Percentiles rank a stretch among this genome's conserved stretches.
Evolutionary conservation across 2,888 invertebrate species (phyloP).

Genomic region (Eupithecia tripunctaria): DNA sequence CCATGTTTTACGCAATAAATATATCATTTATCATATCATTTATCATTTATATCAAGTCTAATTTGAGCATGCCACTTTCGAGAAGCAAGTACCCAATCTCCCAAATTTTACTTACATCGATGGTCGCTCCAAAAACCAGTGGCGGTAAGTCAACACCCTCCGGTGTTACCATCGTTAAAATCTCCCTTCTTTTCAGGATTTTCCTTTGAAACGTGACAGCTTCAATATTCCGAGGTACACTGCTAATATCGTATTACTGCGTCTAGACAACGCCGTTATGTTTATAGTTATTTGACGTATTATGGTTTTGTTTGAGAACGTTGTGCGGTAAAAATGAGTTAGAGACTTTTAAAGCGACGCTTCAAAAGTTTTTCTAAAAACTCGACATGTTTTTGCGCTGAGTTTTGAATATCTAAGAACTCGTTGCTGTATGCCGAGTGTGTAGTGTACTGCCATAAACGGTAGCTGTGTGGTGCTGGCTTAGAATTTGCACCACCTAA

Average conservation of each 20-base stretch:
- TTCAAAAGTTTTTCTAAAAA: background rate
- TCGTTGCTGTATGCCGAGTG: no score
- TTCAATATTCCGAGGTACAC: conserved; percentile 14
- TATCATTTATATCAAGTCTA: no score
- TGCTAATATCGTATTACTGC: conserved; percentile 9
- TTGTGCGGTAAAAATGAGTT: background rate
- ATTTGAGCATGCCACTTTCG: no score
- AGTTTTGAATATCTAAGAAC: no score
- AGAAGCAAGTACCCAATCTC: no score
- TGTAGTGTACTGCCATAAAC: no score
- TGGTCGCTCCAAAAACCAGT: background rate
- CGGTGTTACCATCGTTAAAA: conserved; percentile 1
- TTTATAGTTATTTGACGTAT: conserved; percentile 18
- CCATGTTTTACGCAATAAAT: no score
- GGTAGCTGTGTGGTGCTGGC: no score
- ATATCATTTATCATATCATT: no score
- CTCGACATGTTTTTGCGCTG: no score
- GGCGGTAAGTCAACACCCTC: background rate
- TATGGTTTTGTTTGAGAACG: background rate
- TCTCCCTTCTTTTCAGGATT: conserved; percentile 7
- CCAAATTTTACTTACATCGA: no score
- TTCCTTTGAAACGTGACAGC: conserved; percentile 10
- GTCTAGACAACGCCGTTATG: conserved; percentile 23
- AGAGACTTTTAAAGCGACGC: background rate
- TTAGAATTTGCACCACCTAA: no score